Percentiles rank a stretch among this genome's conserved stretches.
Conservation (phyloP, 2,113 vertebrate species). For the Periophthalmus modestus region DNA sequence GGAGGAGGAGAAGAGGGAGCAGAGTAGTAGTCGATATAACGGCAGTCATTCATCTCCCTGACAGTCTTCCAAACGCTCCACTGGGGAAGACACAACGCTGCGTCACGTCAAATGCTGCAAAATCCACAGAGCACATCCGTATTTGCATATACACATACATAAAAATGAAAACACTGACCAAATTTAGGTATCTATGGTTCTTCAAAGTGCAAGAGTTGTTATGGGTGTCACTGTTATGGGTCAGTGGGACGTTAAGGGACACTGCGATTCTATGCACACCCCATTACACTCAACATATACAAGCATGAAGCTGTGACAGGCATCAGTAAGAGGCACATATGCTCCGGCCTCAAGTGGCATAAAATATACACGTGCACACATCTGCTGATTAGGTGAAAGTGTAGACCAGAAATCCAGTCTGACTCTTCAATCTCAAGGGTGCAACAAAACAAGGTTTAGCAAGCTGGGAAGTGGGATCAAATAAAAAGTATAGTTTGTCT, state of each 20-base stretch:
- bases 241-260: conserved; percentile 31
- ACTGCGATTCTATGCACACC: conserved; percentile 26
- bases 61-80: conserved; percentile 75
- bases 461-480: not conserved
- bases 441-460: conserved; percentile 13
- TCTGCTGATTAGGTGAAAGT: conserved; percentile 17
- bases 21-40: conserved; percentile 74
- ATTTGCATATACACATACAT: conserved; percentile 26
- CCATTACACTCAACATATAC: conserved; percentile 38
- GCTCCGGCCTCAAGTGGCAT: not conserved
- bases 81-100: conserved; percentile 71
- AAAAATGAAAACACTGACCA: conserved; percentile 13
- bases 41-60: conserved; percentile 81
- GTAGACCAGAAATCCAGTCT: conserved; percentile 30
- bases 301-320: conserved; percentile 35
- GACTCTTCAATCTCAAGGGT: conserved; percentile 20
- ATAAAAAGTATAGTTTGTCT: not conserved
- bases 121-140: conserved; percentile 23
- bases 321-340: conserved; percentile 7
- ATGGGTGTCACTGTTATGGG: conserved; percentile 33
- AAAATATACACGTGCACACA: not conserved
- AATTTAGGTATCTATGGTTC: conserved; percentile 1
- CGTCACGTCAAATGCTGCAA: conserved; percentile 63
- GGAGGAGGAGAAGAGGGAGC: conserved; percentile 46
- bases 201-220: conserved; percentile 7